Conservation (phyloP, 1,140 invertebrate genomes). For the Tetramorium parvispinum region DNA sequence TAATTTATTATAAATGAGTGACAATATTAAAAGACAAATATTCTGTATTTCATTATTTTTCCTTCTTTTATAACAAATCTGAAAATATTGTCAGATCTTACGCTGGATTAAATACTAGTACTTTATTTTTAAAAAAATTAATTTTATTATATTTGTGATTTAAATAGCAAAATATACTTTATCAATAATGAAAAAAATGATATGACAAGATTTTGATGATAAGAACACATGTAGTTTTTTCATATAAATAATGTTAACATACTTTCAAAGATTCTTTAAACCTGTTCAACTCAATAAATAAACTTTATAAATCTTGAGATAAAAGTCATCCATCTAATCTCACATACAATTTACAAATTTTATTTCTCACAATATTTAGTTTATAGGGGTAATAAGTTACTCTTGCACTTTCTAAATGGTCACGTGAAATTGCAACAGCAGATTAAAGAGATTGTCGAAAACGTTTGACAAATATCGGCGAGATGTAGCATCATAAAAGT, state of each 20-base stretch:
- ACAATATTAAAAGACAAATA: neutral
- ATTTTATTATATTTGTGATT: neutral
- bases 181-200: neutral
- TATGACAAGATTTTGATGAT: neutral
- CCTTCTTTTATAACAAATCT: neutral
- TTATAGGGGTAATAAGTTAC: neutral
- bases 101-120: neutral
- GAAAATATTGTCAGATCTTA: neutral
- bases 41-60: neutral
- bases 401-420: neutral
- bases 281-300: neutral
- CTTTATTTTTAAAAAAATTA: neutral
- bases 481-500: neutral
- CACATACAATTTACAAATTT: neutral
- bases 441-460: conserved; percentile 56
- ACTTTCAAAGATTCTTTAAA: neutral
- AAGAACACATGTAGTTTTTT: neutral
- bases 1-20: no score
- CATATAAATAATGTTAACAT: conserved; percentile 4
- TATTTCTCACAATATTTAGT: neutral
- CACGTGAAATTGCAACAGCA: conserved; percentile 8
- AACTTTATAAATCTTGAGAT: neutral
- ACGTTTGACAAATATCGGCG: conserved; percentile 8
- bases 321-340: neutral
- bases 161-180: neutral